These are phyloP conservation scores for Zygothrica quintamaculata DNA, from an alignment of 2,888 invertebrate species.

Conservation along the genomic window DNA sequence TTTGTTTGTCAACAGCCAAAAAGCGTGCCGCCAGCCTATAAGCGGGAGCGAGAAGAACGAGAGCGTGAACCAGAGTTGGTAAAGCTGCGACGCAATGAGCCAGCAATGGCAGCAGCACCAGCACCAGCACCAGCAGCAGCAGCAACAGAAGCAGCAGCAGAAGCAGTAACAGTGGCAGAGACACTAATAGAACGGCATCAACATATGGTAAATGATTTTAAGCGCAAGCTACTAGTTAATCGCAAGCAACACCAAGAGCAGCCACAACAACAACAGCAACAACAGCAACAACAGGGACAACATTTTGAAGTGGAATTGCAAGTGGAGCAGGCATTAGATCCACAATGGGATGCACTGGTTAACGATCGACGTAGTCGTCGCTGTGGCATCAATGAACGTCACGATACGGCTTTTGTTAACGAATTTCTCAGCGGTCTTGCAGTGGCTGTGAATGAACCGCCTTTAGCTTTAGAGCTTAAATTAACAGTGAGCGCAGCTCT, in stretches of 20 bases:
- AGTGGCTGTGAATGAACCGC: conserved; percentile 1
- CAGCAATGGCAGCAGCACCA: background rate
- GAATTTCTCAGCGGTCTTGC: conserved; percentile 74
- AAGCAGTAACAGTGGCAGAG: background rate
- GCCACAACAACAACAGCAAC: conserved; percentile 16
- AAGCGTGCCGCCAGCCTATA: conserved; percentile 80
- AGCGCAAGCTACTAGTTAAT: conserved; percentile 78
- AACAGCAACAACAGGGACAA: background rate
- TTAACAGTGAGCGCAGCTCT: conserved; percentile 5
- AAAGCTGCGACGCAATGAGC: background rate
- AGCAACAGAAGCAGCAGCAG: conserved; percentile 4
- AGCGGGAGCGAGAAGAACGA: conserved; percentile 34
- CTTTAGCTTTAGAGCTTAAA: background rate
- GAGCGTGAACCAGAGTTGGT: conserved; percentile 14
- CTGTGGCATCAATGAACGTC: conserved; percentile 79
- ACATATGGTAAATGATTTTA: conserved; percentile 81
- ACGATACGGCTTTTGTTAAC: conserved; percentile 76
- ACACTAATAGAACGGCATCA: conserved; percentile 29
- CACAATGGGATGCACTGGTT: conserved; percentile 3
- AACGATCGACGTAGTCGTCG: conserved; percentile 50
- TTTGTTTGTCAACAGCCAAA: conserved; percentile 76
- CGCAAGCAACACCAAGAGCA: conserved; percentile 57
- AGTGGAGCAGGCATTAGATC: conserved; percentile 12
- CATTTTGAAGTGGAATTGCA: conserved; percentile 25
- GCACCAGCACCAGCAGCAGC: background rate